phyloP scores from a whole-genome alignment of 2,888 invertebrate genomes.

The Frankliniella intonsa region DNA sequence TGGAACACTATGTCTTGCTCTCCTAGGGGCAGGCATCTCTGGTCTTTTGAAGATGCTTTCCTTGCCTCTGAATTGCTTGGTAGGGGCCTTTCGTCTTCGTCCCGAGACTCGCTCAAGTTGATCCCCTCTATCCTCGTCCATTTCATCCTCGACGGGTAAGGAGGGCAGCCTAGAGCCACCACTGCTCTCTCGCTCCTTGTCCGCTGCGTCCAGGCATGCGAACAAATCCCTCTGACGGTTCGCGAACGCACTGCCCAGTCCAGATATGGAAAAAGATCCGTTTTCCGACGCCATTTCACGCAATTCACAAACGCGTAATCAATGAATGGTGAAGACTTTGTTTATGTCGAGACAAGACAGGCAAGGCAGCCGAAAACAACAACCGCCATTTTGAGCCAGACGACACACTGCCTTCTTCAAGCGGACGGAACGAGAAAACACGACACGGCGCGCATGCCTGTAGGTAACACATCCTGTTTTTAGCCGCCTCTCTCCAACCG shows the following conservation, averaged over 20 bases:
- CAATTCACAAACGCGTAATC: neutral
- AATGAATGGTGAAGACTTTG: neutral
- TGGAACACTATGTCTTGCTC: conserved; percentile 46
- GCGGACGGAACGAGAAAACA: too few species aligned
- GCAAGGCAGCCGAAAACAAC: neutral
- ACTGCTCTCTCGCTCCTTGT: neutral
- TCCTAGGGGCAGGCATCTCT: conserved; percentile 55
- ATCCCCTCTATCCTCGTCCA: neutral
- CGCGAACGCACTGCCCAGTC: neutral
- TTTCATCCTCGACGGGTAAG: neutral
- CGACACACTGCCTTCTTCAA: too few species aligned
- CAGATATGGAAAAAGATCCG: neutral
- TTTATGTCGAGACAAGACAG: too few species aligned
- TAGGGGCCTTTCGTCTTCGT: conserved; percentile 46
- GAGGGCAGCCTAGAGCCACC: neutral
- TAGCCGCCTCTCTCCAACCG: too few species aligned
- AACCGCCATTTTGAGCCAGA: neutral
- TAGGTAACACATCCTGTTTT: too few species aligned
- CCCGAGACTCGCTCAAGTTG: neutral
- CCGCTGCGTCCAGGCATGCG: conserved; percentile 1
- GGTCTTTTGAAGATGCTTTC: conserved; percentile 78
- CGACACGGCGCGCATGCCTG: too few species aligned
- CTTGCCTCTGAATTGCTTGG: conserved; percentile 60
- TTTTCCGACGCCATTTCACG: neutral
- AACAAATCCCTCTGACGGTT: neutral